Percentiles rank a stretch among this genome's conserved stretches.
Evolutionary conservation across 2,797 vertebrate genomes (phyloP).

Genomic region (Anabacerthia variegaticeps): DNA sequence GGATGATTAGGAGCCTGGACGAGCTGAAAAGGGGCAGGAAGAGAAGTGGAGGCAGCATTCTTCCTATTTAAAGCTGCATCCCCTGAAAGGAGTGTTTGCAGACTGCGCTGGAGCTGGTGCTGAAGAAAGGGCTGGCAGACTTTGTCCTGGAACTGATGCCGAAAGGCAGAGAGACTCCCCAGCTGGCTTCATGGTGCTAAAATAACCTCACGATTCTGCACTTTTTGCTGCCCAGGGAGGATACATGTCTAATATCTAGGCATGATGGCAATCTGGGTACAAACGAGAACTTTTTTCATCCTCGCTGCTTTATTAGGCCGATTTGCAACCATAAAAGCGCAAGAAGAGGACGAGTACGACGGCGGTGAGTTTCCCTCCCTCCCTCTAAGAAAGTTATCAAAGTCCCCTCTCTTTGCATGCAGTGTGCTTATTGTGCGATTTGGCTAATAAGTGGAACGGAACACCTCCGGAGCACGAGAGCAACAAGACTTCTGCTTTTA

Average conservation of each 20-base stretch:
- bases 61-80: conserved; percentile 97
- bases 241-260: conserved; percentile 76
- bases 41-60: conserved; percentile 95
- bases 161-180: conserved; percentile 77
- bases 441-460: neutral
- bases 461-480: neutral
- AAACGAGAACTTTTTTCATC: conserved; percentile 76
- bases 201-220: conserved; percentile 59
- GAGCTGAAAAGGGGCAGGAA: conserved; percentile 84
- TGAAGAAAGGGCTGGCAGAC: conserved; percentile 74
- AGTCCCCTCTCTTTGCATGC: neutral
- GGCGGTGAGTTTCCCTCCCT: conserved; percentile 72
- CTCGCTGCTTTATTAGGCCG: conserved; percentile 77
- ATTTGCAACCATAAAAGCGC: conserved; percentile 71
- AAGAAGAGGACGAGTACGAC: conserved; percentile 77
- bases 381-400: rapidly evolving
- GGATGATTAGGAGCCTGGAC: conserved; percentile 79
- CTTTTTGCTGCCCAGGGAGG: conserved; percentile 57
- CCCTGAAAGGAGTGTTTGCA: conserved; percentile 84
- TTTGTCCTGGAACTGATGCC: conserved; percentile 85
- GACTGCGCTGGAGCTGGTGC: conserved; percentile 88
- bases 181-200: conserved; percentile 79
- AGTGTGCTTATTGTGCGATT: neutral
- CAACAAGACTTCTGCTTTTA: neutral
- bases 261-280: conserved; percentile 77